These are phyloP conservation scores for Philereme transversata DNA, from an alignment of 2,888 invertebrate genomes.

Conservation along the genomic window DNA sequence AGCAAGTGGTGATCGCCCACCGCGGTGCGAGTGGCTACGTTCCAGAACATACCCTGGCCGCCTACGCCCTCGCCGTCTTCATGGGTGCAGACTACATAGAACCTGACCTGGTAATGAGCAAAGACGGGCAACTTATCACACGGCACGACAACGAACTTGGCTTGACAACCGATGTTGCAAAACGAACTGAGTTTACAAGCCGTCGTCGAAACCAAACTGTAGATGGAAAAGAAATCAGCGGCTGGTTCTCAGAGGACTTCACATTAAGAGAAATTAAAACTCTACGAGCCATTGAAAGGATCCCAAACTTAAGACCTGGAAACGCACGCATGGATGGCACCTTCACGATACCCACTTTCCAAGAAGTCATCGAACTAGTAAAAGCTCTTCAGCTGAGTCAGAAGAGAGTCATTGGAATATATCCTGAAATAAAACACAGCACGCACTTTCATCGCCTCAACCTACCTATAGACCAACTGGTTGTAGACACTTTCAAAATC, in stretches of 20 bases:
- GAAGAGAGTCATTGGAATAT: constrained; percentile 66
- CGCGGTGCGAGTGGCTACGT: constrained; percentile 75
- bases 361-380: constrained; percentile 70
- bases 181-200: constrained; percentile 57
- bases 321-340: constrained; percentile 66
- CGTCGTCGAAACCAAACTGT: constrained; percentile 58
- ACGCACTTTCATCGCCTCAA: constrained; percentile 61
- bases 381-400: constrained; percentile 64
- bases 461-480: constrained; percentile 60
- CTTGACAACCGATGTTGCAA: constrained; percentile 62
- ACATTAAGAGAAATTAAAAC: constrained; percentile 70
- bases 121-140: constrained; percentile 64
- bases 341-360: constrained; percentile 64
- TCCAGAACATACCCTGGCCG: constrained; percentile 73
- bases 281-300: constrained; percentile 62
- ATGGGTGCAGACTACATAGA: constrained; percentile 72
- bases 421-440: constrained; percentile 72
- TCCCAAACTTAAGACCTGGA: constrained; percentile 62
- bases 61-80: constrained; percentile 66
- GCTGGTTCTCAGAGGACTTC: constrained; percentile 76
- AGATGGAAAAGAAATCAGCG: constrained; percentile 52
- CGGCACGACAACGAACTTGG: constrained; percentile 70
- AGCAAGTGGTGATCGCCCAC: constrained; percentile 33
- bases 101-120: constrained; percentile 52
- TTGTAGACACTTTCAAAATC: constrained; percentile 61